These are phyloP conservation scores for Cercopithecus mona DNA, from an alignment of 2,113 vertebrate genomes.

Conservation along the genomic window DNA sequence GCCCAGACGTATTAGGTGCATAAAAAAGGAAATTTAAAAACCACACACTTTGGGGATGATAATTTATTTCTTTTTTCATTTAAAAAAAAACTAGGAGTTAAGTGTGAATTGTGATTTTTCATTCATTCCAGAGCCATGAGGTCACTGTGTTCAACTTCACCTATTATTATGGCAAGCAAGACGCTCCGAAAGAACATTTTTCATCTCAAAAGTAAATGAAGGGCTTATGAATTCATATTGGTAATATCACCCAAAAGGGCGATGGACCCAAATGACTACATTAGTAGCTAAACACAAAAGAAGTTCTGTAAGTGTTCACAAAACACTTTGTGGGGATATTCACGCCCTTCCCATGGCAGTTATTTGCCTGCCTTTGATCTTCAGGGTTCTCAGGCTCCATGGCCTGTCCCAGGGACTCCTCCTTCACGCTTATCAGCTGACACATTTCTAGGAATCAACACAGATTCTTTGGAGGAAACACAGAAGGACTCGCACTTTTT, in stretches of 20 bases:
- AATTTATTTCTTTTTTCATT: background rate
- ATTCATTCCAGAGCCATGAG: background rate
- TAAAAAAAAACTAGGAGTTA: background rate
- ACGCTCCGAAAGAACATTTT: background rate
- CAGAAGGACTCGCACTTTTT: background rate
- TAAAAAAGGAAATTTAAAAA: background rate
- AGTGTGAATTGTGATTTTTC: background rate
- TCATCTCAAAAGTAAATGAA: conserved; percentile 5
- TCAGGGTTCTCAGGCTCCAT: background rate
- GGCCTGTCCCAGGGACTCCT: background rate
- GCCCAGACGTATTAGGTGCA: background rate
- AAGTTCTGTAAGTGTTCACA: background rate
- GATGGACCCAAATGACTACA: background rate
- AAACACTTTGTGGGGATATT: background rate
- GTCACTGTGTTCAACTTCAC: background rate
- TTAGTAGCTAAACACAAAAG: background rate
- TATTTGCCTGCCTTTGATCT: background rate
- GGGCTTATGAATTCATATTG: background rate
- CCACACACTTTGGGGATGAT: background rate
- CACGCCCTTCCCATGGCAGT: background rate
- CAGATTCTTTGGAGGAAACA: background rate
- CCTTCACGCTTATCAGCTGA: too few relatives aligned
- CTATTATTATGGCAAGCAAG: background rate
- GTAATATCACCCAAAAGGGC: background rate
- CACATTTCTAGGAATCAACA: background rate